Conservation (phyloP, 2,113 vertebrate species). For the Tychaedon coryphoeus region DNA sequence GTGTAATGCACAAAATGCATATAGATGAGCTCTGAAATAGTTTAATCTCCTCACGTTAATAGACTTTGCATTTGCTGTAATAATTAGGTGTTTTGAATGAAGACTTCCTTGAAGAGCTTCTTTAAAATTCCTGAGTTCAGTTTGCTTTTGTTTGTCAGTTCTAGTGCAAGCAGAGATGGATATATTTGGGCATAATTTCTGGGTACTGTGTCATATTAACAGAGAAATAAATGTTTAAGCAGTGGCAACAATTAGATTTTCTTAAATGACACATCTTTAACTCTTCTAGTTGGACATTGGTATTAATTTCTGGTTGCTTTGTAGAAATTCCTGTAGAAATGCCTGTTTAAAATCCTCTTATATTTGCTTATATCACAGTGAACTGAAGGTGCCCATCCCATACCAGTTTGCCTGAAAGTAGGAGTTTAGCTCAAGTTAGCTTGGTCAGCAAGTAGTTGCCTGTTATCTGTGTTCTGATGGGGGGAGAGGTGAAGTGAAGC, state of each 20-base stretch:
- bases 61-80: neutral
- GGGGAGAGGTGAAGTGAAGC: too few relatives aligned
- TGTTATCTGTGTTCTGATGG: neutral
- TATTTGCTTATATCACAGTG: neutral
- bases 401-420: neutral
- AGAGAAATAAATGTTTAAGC: neutral
- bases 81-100: neutral
- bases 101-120: neutral
- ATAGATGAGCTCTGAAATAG: neutral
- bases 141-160: neutral
- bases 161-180: neutral
- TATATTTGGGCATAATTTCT: neutral
- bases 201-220: neutral
- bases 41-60: neutral
- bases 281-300: neutral
- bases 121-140: neutral
- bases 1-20: neutral
- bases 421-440: neutral
- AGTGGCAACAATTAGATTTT: neutral
- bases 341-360: neutral
- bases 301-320: neutral
- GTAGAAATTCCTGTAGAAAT: neutral
- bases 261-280: neutral
- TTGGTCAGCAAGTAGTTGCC: neutral
- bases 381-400: neutral